phyloP scores from a whole-genome alignment of 2,888 invertebrate genomes.

The Pristionchus mayeri region DNA sequence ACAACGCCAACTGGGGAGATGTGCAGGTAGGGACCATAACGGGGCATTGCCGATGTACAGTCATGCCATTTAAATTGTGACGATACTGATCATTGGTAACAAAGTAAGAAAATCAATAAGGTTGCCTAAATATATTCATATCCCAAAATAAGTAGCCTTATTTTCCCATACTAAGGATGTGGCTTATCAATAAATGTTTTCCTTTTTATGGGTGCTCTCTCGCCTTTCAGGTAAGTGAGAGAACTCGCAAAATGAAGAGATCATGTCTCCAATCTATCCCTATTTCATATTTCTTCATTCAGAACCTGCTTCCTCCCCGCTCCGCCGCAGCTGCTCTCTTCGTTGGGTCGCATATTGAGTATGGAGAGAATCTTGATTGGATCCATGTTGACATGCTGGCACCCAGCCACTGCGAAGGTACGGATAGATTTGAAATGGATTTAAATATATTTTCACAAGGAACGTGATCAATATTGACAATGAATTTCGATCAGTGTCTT shows the following conservation, averaged over 20 bases:
- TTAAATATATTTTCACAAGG: not conserved
- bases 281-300: not conserved
- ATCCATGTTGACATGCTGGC: conserved; percentile 46
- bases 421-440: not conserved
- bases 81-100: too few species aligned
- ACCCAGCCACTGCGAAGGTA: conserved; percentile 30
- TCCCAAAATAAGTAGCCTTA: too few species aligned
- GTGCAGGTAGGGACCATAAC: too few species aligned
- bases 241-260: not conserved
- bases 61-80: too few species aligned
- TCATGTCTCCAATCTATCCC: not conserved
- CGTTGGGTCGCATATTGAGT: conserved; percentile 42
- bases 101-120: too few species aligned
- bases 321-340: conserved; percentile 38
- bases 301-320: conserved; percentile 36
- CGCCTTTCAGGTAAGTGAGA: too few species aligned
- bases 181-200: not conserved
- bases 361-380: conserved; percentile 42
- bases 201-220: too few species aligned
- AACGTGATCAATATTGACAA: not conserved
- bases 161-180: too few species aligned
- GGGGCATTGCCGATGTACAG: too few species aligned
- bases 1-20: conserved; percentile 82
- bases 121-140: too few species aligned
- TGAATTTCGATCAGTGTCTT: too few species aligned